Conservation (phyloP, 2,888 invertebrate species). For the Caenorhabditis angaria region DNA sequence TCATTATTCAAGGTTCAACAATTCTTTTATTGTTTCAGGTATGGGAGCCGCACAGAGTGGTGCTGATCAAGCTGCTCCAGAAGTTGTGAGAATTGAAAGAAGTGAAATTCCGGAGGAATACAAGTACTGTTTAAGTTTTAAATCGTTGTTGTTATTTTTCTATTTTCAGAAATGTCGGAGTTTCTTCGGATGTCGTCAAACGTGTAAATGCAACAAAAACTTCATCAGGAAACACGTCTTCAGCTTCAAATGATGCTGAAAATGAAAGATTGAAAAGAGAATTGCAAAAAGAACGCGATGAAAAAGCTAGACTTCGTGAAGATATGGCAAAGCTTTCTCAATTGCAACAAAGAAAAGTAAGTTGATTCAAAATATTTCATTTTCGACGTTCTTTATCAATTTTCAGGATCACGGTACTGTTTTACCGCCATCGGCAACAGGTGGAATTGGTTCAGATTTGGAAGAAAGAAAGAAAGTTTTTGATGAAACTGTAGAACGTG, state of each 20-base stretch:
- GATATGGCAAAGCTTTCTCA: constrained; percentile 62
- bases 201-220: constrained; percentile 51
- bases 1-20: too few species aligned
- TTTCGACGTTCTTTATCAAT: background rate
- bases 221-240: constrained; percentile 1
- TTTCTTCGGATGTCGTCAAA: constrained; percentile 64
- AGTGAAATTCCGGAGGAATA: constrained; percentile 69
- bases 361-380: constrained; percentile 7
- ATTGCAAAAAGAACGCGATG: constrained; percentile 59
- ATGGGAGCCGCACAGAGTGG: constrained; percentile 61
- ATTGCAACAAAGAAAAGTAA: constrained; percentile 57
- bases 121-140: constrained; percentile 30
- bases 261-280: constrained; percentile 46
- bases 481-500: constrained; percentile 68
- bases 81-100: constrained; percentile 61
- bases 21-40: constrained; percentile 21
- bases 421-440: constrained; percentile 10
- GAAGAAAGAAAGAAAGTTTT: constrained; percentile 69
- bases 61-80: constrained; percentile 45
- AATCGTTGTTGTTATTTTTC: background rate
- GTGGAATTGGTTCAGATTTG: constrained; percentile 46
- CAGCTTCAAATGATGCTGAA: background rate
- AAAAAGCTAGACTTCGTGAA: constrained; percentile 60
- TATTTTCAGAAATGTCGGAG: constrained; percentile 58
- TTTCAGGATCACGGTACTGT: constrained; percentile 5